Conservation (phyloP, 1,140 invertebrate genomes). For the Idris sp. region DNA sequence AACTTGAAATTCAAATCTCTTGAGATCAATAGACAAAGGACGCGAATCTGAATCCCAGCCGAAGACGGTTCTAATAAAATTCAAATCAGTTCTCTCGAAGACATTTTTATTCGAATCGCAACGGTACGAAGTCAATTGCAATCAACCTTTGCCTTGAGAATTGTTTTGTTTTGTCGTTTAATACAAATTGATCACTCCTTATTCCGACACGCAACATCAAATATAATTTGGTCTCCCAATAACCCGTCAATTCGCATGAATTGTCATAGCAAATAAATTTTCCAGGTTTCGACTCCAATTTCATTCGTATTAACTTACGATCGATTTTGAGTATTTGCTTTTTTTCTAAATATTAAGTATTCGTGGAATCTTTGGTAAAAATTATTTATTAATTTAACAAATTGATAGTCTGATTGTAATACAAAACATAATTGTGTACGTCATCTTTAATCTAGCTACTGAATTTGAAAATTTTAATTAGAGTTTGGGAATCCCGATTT, state of each 20-base stretch:
- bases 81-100: slow-evolving; percentile 28
- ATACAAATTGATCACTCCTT: slow-evolving; percentile 19
- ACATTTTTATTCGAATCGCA: slow-evolving; percentile 21
- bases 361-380: too few relatives aligned
- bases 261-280: slow-evolving; percentile 21
- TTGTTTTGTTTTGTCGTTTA: slow-evolving; percentile 11
- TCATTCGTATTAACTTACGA: slow-evolving; percentile 1
- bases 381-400: too few relatives aligned
- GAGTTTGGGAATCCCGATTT: too few relatives aligned
- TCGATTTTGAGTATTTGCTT: too few relatives aligned
- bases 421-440: too few relatives aligned
- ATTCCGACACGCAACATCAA: slow-evolving; percentile 10
- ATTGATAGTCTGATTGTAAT: too few relatives aligned
- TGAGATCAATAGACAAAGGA: slow-evolving; percentile 21
- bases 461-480: too few relatives aligned
- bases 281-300: background rate
- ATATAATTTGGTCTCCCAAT: slow-evolving; percentile 23
- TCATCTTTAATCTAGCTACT: too few relatives aligned
- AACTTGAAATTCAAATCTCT: slow-evolving; percentile 20
- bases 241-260: slow-evolving; percentile 5
- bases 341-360: too few relatives aligned
- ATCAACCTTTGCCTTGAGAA: slow-evolving; percentile 13
- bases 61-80: slow-evolving; percentile 33
- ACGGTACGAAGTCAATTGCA: slow-evolving; percentile 9
- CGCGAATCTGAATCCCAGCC: slow-evolving; percentile 1